Evolutionary conservation across 2,888 invertebrate genomes (phyloP), one percentile per base, ranked within the genome.

Genomic region (Diabrotica balteata): DNA sequence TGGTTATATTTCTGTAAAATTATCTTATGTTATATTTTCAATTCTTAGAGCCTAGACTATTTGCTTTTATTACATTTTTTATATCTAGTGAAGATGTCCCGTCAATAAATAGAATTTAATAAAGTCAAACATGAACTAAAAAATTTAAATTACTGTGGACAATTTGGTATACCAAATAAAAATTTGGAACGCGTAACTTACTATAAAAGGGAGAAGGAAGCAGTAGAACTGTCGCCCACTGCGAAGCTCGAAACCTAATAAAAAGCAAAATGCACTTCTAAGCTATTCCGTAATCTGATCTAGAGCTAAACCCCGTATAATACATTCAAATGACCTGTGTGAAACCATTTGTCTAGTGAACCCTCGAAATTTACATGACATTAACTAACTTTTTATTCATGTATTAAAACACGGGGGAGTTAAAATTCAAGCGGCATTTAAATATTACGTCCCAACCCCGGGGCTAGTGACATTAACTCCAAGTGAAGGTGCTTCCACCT

Each of bases 341-440:
- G 69, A 68, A 72, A 63, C 59, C 69, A 66, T 69, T 67, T 63
- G 66, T 67, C 69, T 58, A 58, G 65, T 55, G 52, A 67, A 67
- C 55, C 67, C 52, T 64, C 11, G 45, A 68, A 69, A 67, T 69
- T 67, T 69, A 72, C 71, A 69, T 72, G 66, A 59, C 71, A 68
- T 72, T 68, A 69, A 67, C 63, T 52, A 67, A 67, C 61, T 66
- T 72, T 68, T 69, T 72, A 72, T 72, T 67, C 71, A 66, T 66
- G 67, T 68, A 62, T 67, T 65, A 66, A 66, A 68, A 59, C 55
- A 59, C 55, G 47, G 57, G 32, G 44, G 46, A 69, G 45, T 69
- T 67, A 42, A 69, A 69, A 69, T 70, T 70, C 70, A 49, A 62
- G 57, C 59, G 52, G 62, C 66, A 71, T 70, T 67, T 67, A 62